These are phyloP conservation scores for Ryuthela nishihirai DNA, from an alignment of 2,888 invertebrate genomes.

Conservation along the genomic window DNA sequence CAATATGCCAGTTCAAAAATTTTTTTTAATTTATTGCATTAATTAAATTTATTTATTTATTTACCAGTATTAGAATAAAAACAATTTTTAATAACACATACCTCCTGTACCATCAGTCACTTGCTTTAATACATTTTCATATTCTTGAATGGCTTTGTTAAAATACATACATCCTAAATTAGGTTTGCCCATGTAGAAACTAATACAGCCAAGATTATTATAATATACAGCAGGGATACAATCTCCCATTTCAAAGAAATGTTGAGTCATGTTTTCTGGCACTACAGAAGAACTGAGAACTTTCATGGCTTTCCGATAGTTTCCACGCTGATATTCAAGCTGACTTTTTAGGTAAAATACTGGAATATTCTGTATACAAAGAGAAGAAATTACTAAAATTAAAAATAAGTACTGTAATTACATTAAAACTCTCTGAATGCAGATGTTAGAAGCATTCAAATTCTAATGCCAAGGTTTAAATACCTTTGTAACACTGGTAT, in stretches of 20 bases:
- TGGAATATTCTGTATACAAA: conserved; percentile 49
- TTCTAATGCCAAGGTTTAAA: too few species aligned
- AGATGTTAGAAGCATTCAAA: too few species aligned
- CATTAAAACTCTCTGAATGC: conserved; percentile 52
- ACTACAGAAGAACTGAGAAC: conserved; percentile 51
- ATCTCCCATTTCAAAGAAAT: conserved; percentile 57
- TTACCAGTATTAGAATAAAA: too few species aligned
- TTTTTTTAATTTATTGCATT: too few species aligned
- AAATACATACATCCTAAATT: conserved; percentile 75
- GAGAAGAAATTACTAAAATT: not conserved
- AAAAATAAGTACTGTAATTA: too few species aligned
- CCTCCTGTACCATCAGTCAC: conserved; percentile 27
- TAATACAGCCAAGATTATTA: conserved; percentile 77
- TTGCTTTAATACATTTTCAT: conserved; percentile 53
- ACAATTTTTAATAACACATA: too few species aligned
- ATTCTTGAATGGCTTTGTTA: conserved; percentile 72
- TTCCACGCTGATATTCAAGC: conserved; percentile 62
- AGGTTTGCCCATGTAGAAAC: conserved; percentile 75
- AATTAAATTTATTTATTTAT: too few species aligned
- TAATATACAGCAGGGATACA: conserved; percentile 63
- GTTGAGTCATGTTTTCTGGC: conserved; percentile 12
- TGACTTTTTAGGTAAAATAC: conserved; percentile 55
- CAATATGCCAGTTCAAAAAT: too few species aligned
- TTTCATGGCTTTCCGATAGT: conserved; percentile 61
- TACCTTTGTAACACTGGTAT: too few species aligned